phyloP scores from a whole-genome alignment of 1,140 invertebrate species.

The Venturia canescens region DNA sequence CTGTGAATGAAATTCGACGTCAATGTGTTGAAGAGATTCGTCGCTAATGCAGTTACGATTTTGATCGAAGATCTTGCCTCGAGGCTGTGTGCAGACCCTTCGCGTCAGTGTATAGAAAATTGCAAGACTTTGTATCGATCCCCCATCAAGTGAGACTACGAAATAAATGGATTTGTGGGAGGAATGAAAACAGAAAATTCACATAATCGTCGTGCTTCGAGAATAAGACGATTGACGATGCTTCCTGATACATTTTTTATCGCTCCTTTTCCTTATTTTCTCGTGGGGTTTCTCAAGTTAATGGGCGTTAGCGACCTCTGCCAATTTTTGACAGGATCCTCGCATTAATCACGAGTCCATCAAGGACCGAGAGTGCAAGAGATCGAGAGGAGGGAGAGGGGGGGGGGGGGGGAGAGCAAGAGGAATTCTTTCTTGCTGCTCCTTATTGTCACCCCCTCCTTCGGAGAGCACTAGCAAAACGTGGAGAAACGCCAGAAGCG shows the following conservation, averaged over 20 bases:
- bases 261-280: neutral
- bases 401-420: neutral
- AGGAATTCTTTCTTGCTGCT: conserved; percentile 24
- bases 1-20: conserved; percentile 31
- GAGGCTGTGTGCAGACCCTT: neutral
- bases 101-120: too few relatives aligned
- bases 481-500: conserved; percentile 14
- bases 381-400: neutral
- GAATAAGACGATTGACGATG: neutral
- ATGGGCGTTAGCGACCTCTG: conserved; percentile 40
- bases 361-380: neutral
- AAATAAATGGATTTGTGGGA: neutral
- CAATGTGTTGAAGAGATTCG: neutral
- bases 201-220: too few relatives aligned
- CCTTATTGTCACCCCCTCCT: conserved; percentile 38
- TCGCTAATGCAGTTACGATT: conserved; percentile 39
- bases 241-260: neutral
- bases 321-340: conserved; percentile 37
- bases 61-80: conserved; percentile 29
- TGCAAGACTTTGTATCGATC: too few relatives aligned
- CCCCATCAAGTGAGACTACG: too few relatives aligned
- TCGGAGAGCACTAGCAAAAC: neutral
- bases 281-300: neutral
- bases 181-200: neutral
- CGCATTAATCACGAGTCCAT: conserved; percentile 42